Conservation (phyloP, 2,113 vertebrate species). For the Hippotragus niger region DNA sequence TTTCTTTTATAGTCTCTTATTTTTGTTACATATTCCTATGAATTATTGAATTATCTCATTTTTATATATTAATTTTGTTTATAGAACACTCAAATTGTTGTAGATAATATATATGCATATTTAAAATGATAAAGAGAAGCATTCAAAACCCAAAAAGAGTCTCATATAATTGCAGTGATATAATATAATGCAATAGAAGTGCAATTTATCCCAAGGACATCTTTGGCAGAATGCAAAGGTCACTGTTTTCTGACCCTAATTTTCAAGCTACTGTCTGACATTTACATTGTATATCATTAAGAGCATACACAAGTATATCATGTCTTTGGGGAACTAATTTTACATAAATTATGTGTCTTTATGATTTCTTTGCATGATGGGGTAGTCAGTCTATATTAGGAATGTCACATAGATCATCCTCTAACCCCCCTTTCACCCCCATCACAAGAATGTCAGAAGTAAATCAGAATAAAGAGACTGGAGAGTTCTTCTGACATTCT, state of each 20-base stretch:
- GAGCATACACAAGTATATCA: conserved; percentile 74
- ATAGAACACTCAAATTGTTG: conserved; percentile 13
- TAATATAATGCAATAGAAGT: conserved; percentile 69
- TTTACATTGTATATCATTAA: conserved; percentile 83
- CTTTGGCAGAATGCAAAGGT: conserved; percentile 74
- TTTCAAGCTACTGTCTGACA: conserved; percentile 77
- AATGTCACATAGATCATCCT: conserved; percentile 14
- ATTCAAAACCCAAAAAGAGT: conserved; percentile 36
- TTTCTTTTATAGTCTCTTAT: not conserved
- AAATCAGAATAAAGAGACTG: conserved; percentile 42
- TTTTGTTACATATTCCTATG: not conserved
- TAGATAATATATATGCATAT: conserved; percentile 42
- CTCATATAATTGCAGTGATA: conserved; percentile 25
- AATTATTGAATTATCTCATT: not conserved
- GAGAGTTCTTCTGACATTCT: conserved; percentile 22
- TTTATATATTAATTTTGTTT: conserved; percentile 19
- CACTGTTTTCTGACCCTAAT: conserved; percentile 76
- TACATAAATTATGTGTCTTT: conserved; percentile 77
- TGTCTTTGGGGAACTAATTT: conserved; percentile 64
- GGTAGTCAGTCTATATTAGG: conserved; percentile 71
- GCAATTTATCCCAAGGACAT: conserved; percentile 72
- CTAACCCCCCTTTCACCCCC: not conserved
- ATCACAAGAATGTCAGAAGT: conserved; percentile 47
- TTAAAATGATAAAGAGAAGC: conserved; percentile 33
- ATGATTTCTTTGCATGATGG: conserved; percentile 71